These are phyloP conservation scores for Dinomys branickii DNA, from an alignment of 2,113 vertebrate genomes.

Conservation along the genomic window DNA sequence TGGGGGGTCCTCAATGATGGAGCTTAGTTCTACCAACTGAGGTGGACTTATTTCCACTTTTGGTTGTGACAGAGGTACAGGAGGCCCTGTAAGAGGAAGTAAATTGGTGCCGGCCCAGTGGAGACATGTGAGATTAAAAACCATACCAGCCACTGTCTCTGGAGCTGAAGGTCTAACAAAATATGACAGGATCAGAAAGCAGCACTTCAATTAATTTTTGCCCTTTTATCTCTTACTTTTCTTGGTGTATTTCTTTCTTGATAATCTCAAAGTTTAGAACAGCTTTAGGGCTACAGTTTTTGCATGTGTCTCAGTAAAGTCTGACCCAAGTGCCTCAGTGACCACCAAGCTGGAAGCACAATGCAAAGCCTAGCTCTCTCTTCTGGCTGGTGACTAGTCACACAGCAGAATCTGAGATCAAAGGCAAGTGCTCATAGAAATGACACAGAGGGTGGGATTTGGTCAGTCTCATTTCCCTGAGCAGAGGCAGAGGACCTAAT, in stretches of 20 bases:
- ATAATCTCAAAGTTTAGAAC: conserved; percentile 8
- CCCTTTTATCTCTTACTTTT: background rate
- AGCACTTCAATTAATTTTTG: background rate
- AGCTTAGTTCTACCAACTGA: background rate
- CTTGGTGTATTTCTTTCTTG: background rate
- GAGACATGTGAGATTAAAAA: background rate
- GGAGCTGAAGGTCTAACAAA: background rate
- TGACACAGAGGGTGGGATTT: background rate
- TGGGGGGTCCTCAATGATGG: too few species aligned
- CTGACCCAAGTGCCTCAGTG: background rate
- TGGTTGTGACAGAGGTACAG: background rate
- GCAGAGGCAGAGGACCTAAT: background rate
- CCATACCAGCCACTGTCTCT: background rate
- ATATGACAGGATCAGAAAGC: background rate
- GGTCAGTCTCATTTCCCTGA: background rate
- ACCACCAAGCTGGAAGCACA: background rate
- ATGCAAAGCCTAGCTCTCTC: background rate
- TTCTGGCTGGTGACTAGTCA: background rate
- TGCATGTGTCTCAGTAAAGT: background rate
- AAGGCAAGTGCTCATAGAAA: background rate
- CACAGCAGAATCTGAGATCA: background rate
- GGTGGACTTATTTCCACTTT: background rate
- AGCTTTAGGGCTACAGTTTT: background rate
- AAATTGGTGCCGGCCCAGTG: background rate
- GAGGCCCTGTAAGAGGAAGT: background rate